phyloP scores from a whole-genome alignment of 2,113 vertebrate genomes.

The Columba livia region DNA sequence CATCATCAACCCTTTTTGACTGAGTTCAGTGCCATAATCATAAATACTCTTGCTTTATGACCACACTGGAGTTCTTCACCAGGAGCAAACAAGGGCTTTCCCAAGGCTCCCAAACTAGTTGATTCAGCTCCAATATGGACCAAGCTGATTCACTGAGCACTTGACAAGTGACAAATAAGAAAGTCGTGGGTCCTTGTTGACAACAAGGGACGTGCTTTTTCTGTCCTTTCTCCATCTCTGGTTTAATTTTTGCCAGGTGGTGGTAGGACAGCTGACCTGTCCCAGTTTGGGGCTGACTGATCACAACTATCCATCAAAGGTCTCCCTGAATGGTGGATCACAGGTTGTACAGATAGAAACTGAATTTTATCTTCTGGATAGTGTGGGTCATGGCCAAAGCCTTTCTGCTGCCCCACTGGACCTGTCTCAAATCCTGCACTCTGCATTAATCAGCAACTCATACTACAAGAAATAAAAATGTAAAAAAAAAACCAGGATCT shows the following conservation, averaged over 20 bases:
- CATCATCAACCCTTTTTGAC: slow-evolving; percentile 20
- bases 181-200: background rate
- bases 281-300: background rate
- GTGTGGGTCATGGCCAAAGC: background rate
- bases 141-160: background rate
- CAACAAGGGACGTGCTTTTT: background rate
- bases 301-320: background rate
- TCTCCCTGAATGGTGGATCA: background rate
- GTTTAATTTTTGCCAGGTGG: background rate
- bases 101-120: background rate
- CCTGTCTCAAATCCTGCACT: background rate
- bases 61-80: background rate
- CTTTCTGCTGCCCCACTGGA: background rate
- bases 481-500: background rate
- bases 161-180: background rate
- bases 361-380: background rate
- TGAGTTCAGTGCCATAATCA: background rate
- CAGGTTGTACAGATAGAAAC: background rate
- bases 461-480: background rate
- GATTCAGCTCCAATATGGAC: background rate
- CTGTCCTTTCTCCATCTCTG: background rate
- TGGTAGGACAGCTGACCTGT: background rate
- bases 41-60: slow-evolving; percentile 53
- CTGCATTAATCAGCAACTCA: background rate
- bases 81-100: background rate